A percentile compares a stretch with the other conserved stretches of the same genome.
Conservation (phyloP, 2,888 invertebrate species). For the Calliopum simillimum region DNA sequence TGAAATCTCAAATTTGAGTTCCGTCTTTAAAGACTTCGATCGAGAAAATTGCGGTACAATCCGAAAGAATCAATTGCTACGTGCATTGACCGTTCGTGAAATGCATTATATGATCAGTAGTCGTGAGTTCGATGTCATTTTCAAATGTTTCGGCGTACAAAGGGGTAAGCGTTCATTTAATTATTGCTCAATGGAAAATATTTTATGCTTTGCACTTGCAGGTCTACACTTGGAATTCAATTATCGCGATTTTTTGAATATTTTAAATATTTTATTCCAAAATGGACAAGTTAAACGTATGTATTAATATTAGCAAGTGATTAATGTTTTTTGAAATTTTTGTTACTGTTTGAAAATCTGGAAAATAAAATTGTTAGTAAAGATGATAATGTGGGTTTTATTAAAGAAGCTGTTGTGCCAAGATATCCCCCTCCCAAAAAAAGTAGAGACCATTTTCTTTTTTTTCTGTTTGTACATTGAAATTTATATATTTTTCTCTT, state of each 20-base stretch:
- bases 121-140: conserved; percentile 76
- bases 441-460: conserved; percentile 33
- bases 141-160: conserved; percentile 79
- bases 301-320: conserved; percentile 50
- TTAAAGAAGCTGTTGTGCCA: no score
- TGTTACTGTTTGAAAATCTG: not conserved
- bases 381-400: no score
- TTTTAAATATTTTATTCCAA: conserved; percentile 74
- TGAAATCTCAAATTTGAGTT: conserved; percentile 76
- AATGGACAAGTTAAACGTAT: conserved; percentile 68
- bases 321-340: conserved; percentile 27
- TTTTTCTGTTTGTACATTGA: conserved; percentile 43
- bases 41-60: conserved; percentile 76
- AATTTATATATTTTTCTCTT: conserved; percentile 36
- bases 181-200: not conserved
- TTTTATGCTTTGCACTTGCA: conserved; percentile 27
- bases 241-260: conserved; percentile 77
- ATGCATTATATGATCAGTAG: conserved; percentile 75
- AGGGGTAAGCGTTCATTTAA: conserved; percentile 66
- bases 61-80: conserved; percentile 73
- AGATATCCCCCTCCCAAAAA: conserved; percentile 8
- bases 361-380: no score
- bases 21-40: conserved; percentile 80
- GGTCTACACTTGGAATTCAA: conserved; percentile 73
- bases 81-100: conserved; percentile 74